Evolutionary conservation across 1,140 invertebrate genomes (phyloP), one percentile per base, ranked within the genome.

Genomic region (Agrypnia vestita): DNA sequence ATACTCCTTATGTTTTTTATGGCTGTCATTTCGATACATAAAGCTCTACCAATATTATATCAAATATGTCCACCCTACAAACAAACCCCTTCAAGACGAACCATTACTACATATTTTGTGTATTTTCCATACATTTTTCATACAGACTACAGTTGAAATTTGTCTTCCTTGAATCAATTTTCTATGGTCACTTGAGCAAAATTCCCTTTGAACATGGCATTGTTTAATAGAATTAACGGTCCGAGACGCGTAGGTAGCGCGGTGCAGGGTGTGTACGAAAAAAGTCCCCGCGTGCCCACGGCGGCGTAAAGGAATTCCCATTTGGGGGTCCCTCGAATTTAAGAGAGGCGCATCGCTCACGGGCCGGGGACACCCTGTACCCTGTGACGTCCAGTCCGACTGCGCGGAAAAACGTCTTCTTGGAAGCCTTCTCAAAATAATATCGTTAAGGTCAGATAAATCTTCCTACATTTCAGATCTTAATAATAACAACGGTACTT

Each of bases 251-350:
- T 67, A 35, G 59, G 59, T 62, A 35, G 1, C 3, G 25, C 17
- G 59, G 25, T 44, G 43, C 35, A 64, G 61, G 61, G 61, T 64
- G 79, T 11, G 15, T 25, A 17, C 8, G 25, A 77, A 77, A 71
- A 77, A 77, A 73, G 62, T 69, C 71, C 56, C 69, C 69, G 61
- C 25, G 35, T 35, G 25, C 25, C 46, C 19, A 43, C 25, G 49
- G 61, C 47, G 43, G 78, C 81, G 76, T 55, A 77, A 80, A 82
- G 81, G 81, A 82, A 82, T 82, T 82, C 76, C 81, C 59, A 82
- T 82, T 82, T 82, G 81, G 75, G 69, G 67, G 21, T 21, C 73
- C 44, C 53, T 73, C 71, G 78, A 82, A 82, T 82, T 82, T 79
- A 72, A 69, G 56, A 81, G 76, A 77, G 78, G 74, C 73, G 51